Base-by-base conservation (phyloP, 2,797 vertebrate species). In the Sebastes itinus region DNA sequence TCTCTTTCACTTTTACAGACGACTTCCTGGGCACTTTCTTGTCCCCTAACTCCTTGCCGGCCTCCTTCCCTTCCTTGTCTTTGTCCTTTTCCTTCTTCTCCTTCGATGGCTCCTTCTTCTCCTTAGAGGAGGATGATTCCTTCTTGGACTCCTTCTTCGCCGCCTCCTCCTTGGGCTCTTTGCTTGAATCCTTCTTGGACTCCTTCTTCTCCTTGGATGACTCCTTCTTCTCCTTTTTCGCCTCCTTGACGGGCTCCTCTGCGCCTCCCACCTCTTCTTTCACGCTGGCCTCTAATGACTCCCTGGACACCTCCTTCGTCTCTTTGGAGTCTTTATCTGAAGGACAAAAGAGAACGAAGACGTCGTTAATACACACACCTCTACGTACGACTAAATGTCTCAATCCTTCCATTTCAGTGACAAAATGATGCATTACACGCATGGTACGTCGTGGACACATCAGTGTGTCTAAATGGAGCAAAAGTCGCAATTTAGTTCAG, bases 1-100 rank as follows among this genome's bases (percentile, higher is more conserved):
- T 95, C 86, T 95, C 95, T 80, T 95, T 95, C 56, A 92, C 92
- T 87, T 94, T 95, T 1, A 89, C 73, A 0, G 90, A 93, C 0
- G 91, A 75, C 84, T 92, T 95, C 78, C 56, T 93, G 68, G 89
- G 69, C n/a, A 85, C 89, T 33, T 92, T 94, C 83, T 86, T 93
- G 49, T 94, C 93, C 3, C 81, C 90, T 1, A 75, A 2, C 68
- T 93, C 86, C 81, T 91, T 91, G 32, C 46, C 35, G 2, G 62
- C 27, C 54, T 94, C 83, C 86, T 94, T 95, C 69, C 81, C 92
- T 30, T 94, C 92, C 85, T 92, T 94, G 0, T 87, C 88, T 69
- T 83, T 91, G 72, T 92, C 92, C 59, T 82, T 92, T 62, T 88
- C 88, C 70, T 93, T 93, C 71, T 90, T 90, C 73, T 95, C 94